phyloP scores from a whole-genome alignment of 2,888 invertebrate species.

The Eristalinus sepulchralis region DNA sequence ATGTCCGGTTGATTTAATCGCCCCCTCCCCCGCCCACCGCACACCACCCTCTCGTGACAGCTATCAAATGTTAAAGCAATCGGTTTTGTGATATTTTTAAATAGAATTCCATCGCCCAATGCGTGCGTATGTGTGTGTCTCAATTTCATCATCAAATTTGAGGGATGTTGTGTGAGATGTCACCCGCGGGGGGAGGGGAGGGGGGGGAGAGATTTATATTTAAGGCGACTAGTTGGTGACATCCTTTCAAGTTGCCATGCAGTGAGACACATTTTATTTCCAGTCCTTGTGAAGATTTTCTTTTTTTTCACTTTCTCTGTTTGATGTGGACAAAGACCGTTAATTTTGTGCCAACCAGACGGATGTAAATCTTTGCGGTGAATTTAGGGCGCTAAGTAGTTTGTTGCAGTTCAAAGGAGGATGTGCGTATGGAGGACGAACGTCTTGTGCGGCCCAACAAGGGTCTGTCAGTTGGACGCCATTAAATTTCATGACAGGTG shows the following conservation, averaged over 20 bases:
- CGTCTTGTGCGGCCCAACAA: not conserved
- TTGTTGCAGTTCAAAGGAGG: not conserved
- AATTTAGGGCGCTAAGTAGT: not conserved
- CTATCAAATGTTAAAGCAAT: constrained; percentile 26
- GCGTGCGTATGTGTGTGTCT: not conserved
- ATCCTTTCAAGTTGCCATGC: not conserved
- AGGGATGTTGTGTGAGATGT: not conserved
- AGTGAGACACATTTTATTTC: not conserved
- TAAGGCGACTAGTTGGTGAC: not conserved
- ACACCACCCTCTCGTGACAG: constrained; percentile 17
- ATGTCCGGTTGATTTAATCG: constrained; percentile 6
- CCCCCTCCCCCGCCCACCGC: not conserved
- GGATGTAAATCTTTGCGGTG: not conserved
- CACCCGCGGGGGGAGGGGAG: not conserved
- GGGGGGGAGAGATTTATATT: not conserved
- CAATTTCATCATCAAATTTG: constrained; percentile 12
- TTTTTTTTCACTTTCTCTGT: not conserved
- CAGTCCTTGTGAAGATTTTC: not conserved
- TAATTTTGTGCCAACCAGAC: not conserved
- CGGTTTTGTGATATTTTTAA: constrained; percentile 18
- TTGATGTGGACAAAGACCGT: not conserved
- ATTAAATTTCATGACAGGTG: not conserved
- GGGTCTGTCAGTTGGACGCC: not conserved
- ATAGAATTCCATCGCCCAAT: not conserved
- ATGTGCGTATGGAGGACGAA: not conserved